Evolutionary conservation across 2,113 vertebrate genomes (phyloP).

Genomic region (Fregata magnificens): DNA sequence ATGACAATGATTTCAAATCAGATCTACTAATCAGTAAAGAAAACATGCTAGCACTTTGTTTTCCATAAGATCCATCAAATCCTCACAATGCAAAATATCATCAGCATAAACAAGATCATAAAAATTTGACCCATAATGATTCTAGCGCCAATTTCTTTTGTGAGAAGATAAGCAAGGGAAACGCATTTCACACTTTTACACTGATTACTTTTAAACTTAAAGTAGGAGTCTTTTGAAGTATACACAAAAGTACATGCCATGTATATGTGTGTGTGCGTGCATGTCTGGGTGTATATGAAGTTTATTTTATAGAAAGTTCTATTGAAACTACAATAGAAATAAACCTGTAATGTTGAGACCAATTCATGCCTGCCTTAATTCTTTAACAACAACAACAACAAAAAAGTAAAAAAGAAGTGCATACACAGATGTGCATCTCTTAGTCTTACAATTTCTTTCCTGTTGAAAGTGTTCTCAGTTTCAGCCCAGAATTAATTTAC

Average conservation of each 20-base stretch:
- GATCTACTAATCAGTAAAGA: background rate
- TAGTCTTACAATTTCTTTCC: background rate
- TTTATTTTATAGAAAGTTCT: background rate
- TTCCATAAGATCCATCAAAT: background rate
- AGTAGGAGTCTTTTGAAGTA: background rate
- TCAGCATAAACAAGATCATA: background rate
- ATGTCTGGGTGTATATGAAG: fast-evolving
- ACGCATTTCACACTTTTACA: background rate
- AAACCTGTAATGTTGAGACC: background rate
- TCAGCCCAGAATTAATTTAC: slow-evolving; percentile 30
- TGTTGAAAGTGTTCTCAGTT: background rate
- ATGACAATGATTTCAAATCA: background rate
- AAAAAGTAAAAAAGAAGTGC: no score
- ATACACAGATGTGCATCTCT: background rate
- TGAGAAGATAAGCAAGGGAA: background rate
- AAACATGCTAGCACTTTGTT: background rate
- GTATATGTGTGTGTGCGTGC: fast-evolving
- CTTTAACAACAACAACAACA: no score
- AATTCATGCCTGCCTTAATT: background rate
- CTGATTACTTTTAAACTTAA: background rate
- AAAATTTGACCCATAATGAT: background rate
- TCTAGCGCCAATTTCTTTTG: background rate
- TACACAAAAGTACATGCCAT: background rate
- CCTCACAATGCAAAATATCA: background rate
- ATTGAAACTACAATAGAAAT: background rate